These are phyloP conservation scores for Microtus richardsoni DNA, from an alignment of 2,113 vertebrate species.

Conservation along the genomic window DNA sequence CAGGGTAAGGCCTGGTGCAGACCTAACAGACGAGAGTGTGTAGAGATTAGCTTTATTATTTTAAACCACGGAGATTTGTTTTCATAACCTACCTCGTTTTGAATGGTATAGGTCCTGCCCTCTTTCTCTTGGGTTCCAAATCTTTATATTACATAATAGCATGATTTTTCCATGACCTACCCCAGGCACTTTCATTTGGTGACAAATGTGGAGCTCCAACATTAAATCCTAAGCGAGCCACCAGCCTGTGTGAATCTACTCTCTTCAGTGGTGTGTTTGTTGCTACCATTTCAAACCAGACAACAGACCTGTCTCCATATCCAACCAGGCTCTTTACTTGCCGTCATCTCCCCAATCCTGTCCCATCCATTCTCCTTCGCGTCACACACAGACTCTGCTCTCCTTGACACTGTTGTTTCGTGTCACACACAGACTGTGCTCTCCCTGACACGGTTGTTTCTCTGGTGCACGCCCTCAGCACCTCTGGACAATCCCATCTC, in stretches of 20 bases:
- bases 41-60: neutral
- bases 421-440: neutral
- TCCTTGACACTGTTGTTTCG: neutral
- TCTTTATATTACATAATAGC: neutral
- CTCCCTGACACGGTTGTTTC: neutral
- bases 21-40: neutral
- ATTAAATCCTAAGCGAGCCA: neutral
- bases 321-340: neutral
- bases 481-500: neutral
- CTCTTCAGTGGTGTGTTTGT: neutral
- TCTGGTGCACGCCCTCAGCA: neutral
- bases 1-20: neutral
- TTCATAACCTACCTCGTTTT: neutral
- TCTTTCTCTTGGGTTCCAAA: neutral
- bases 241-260: neutral
- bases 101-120: neutral
- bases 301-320: neutral
- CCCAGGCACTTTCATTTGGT: neutral
- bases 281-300: neutral
- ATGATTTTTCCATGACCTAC: neutral
- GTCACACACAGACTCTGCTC: neutral
- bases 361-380: neutral
- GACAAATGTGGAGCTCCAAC: neutral
- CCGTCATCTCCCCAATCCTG: neutral
- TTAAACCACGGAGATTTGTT: neutral